Percentiles rank a stretch among this genome's conserved stretches.
phyloP scores from a whole-genome alignment of 2,888 invertebrate species.

The Homarus gammarus region DNA sequence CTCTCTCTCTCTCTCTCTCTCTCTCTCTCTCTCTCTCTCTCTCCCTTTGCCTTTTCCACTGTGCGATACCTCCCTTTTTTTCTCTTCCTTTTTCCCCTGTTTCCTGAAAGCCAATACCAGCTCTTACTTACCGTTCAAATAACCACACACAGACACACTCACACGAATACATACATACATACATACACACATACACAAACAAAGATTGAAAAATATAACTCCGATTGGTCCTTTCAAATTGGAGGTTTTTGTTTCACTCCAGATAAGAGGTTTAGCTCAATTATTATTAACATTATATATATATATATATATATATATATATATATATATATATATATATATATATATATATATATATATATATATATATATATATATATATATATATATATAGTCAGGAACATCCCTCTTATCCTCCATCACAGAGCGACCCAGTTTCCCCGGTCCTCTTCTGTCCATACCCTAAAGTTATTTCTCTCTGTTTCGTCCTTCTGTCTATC shows the following conservation, averaged over 20 bases:
- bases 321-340: constrained; percentile 26
- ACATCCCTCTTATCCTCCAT: background rate
- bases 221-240: background rate
- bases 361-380: background rate
- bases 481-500: background rate
- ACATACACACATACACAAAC: background rate
- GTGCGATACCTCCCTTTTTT: no score
- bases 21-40: no score
- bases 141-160: constrained; percentile 2
- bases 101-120: no score
- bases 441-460: background rate
- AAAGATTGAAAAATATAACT: background rate
- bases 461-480: background rate
- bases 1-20: no score
- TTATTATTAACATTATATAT: no score
- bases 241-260: no score
- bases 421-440: background rate
- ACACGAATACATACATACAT: constrained; percentile 7
- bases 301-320: constrained; percentile 26
- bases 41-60: no score
- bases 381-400: background rate
- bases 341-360: constrained; percentile 3
- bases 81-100: no score
- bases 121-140: no score
- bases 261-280: no score